phyloP scores from a whole-genome alignment of 2,888 invertebrate species.

The Endomychus coccineus region DNA sequence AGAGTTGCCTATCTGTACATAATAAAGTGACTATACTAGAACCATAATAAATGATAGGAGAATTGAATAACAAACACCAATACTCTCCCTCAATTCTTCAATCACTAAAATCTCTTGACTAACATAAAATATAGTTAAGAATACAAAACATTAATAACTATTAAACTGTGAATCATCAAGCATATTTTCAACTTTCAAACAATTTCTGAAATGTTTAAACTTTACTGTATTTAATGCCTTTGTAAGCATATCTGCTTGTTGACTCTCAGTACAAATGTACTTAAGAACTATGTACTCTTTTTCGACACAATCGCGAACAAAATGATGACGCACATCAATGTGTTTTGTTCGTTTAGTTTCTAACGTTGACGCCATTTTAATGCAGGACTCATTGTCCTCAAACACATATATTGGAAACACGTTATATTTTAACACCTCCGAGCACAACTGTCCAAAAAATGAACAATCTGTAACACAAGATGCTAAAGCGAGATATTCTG shows the following conservation, averaged over 20 bases:
- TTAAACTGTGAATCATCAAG: no score
- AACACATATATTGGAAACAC: conserved; percentile 15
- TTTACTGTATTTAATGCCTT: not conserved
- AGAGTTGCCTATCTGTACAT: no score
- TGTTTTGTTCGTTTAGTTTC: conserved; percentile 20
- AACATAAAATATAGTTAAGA: no score
- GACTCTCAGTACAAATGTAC: not conserved
- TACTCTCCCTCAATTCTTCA: no score
- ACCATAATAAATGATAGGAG: no score
- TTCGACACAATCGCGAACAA: no score
- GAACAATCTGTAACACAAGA: conserved; percentile 18
- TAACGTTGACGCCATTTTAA: conserved; percentile 15
- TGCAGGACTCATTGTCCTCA: conserved; percentile 16
- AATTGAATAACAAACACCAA: no score
- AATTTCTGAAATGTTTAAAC: conserved; percentile 2
- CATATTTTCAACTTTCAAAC: no score
- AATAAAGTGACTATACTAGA: no score
- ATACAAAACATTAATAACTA: no score
- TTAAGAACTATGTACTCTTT: no score
- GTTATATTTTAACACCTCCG: conserved; percentile 13
- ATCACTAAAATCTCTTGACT: no score
- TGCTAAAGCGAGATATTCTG: conserved; percentile 21
- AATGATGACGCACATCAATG: conserved; percentile 18
- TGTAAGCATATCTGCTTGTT: not conserved
- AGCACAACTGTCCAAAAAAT: conserved; percentile 19